Evolutionary conservation across 2,888 invertebrate genomes (phyloP).

Genomic region (Plemyria rubiginata): DNA sequence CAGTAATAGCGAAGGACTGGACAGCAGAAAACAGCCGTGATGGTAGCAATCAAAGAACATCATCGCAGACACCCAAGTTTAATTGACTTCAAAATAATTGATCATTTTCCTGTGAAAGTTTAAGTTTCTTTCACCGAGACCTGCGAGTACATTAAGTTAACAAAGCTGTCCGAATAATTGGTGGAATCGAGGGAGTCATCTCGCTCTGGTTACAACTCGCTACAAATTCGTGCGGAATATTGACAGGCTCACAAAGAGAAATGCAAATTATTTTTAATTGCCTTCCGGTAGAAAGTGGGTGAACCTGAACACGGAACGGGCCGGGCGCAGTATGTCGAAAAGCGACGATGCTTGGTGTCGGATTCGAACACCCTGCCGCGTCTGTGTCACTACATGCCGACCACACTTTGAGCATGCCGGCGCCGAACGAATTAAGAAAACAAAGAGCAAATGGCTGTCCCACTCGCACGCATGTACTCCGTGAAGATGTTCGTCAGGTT

Average conservation of each 20-base stretch:
- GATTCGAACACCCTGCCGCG: slow-evolving; percentile 43
- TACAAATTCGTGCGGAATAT: slow-evolving; percentile 59
- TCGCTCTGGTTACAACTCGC: slow-evolving; percentile 47
- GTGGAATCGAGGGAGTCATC: slow-evolving; percentile 41
- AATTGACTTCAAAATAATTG: slow-evolving; percentile 17
- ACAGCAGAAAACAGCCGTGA: background rate
- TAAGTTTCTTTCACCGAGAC: slow-evolving; percentile 24
- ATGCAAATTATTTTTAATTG: slow-evolving; percentile 82
- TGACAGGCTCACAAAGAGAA: slow-evolving; percentile 71
- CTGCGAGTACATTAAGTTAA: slow-evolving; percentile 24
- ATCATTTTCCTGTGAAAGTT: slow-evolving; percentile 26
- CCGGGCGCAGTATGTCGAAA: slow-evolving; percentile 69
- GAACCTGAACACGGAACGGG: slow-evolving; percentile 72
- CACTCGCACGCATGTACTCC: background rate
- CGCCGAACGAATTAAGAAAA: background rate
- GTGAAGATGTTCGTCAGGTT: too few species aligned
- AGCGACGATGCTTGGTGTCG: slow-evolving; percentile 51
- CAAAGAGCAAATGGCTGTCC: background rate
- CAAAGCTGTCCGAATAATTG: slow-evolving; percentile 41
- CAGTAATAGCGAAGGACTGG: background rate
- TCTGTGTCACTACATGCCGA: slow-evolving; percentile 14
- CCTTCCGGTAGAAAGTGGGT: slow-evolving; percentile 82
- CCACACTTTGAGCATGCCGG: background rate
- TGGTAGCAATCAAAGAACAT: background rate
- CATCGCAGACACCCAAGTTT: slow-evolving; percentile 8